Base-by-base conservation (phyloP, 2,113 vertebrate genomes). In the Podarcis muralis region DNA sequence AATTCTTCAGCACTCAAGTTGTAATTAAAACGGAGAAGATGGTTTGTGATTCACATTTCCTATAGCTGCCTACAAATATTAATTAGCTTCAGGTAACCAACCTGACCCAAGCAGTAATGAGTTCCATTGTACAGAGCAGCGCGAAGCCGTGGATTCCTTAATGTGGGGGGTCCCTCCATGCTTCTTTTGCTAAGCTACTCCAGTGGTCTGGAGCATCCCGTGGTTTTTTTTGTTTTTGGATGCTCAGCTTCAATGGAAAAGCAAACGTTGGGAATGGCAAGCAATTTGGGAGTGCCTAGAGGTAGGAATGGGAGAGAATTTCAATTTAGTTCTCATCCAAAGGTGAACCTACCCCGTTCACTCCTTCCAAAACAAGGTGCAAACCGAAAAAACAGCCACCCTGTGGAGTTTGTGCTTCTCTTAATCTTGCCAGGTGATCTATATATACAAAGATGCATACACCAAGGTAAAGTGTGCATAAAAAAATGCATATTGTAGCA, bases 21-120 rank as follows among this genome's bases (percentile, higher is more conserved):
- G 95, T 94, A 96, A 96, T 96, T 95, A 95, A 94, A 91, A 89
- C 90, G 90, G 90, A 93, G 89, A 92, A 83, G 90, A 86, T 81
- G 65, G 71, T 92, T 85, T 35, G 59, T 30, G 43, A 88, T 87
- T 68, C 89, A 93, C 91, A 90, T 84, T 93, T 95, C 91, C 86
- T 90, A 32, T 43, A 72, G 85, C 90, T 94, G 92, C 89, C 88
- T 92, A 87, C 87, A 92, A 95, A 95, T 95, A 95, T 94, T 95
- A 94, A 96, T 95, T 94, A 94, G 89, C 81, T 93, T 30, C 13
- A 90, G 90, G 76, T 93, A 88, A 77, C 91, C 72, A 69, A 90
- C 87, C 88, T 90, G 93, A 95, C 91, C 89, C 82, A 62, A 83
- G 81, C 76, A 95, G 90, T 92, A 91, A 94, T 92, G 90, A 90